Evolutionary conservation across 2,113 vertebrate genomes (phyloP).

Genomic region (Nerophis ophidion): DNA sequence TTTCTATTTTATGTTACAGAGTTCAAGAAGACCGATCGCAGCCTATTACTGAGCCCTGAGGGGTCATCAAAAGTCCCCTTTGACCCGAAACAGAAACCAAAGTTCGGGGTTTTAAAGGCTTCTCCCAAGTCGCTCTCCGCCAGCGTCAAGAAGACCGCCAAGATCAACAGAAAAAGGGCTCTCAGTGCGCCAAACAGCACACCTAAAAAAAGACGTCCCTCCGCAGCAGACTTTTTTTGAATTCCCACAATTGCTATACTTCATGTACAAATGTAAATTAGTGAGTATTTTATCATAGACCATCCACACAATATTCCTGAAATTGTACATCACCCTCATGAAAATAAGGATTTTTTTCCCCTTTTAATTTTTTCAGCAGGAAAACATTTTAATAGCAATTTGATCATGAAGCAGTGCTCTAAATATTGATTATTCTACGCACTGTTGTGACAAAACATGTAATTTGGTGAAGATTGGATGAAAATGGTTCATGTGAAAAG

Average conservation of each 20-base stretch:
- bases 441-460: too few relatives aligned
- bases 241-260: neutral
- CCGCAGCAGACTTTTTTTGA: slow-evolving; percentile 68
- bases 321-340: too few relatives aligned
- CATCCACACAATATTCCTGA: too few relatives aligned
- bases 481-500: too few relatives aligned
- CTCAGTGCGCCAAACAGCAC: neutral
- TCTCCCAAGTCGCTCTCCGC: slow-evolving; percentile 14
- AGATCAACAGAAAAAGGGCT: slow-evolving; percentile 6
- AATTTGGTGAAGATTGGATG: too few relatives aligned
- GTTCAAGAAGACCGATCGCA: slow-evolving; percentile 87
- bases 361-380: too few relatives aligned
- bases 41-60: slow-evolving; percentile 82
- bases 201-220: slow-evolving; percentile 6
- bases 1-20: slow-evolving; percentile 64
- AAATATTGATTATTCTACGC: too few relatives aligned
- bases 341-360: too few relatives aligned
- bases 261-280: neutral
- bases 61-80: slow-evolving; percentile 85
- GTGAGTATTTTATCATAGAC: too few relatives aligned
- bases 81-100: slow-evolving; percentile 85
- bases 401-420: too few relatives aligned
- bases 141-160: slow-evolving; percentile 21
- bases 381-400: too few relatives aligned
- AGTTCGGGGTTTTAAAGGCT: slow-evolving; percentile 83